Evolutionary conservation across 2,888 invertebrate species (phyloP).

Genomic region (Cerceris rybyensis): DNA sequence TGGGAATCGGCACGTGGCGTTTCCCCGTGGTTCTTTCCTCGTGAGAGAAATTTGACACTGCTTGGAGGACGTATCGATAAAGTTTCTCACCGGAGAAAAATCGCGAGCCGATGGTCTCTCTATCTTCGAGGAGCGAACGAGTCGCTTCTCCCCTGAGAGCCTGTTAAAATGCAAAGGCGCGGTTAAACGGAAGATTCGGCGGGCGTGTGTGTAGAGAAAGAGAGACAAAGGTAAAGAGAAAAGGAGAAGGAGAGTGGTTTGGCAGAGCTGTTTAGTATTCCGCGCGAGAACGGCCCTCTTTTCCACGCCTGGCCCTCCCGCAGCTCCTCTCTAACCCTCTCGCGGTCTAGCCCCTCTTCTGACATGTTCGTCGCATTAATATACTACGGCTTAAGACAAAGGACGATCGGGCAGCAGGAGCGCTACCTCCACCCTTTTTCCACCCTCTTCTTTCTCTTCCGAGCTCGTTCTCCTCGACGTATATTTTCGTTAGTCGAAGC

Average conservation of each 20-base stretch:
- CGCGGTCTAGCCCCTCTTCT: constrained; percentile 57
- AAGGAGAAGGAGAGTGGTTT: neutral
- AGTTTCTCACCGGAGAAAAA: neutral
- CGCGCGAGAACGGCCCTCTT: constrained; percentile 71
- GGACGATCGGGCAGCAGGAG: constrained; percentile 73
- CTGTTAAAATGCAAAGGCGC: constrained; percentile 81
- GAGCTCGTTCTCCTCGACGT: constrained; percentile 69
- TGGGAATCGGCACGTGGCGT: constrained; percentile 45
- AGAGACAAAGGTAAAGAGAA: too few species aligned
- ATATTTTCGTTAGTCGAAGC: constrained; percentile 81
- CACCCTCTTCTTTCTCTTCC: constrained; percentile 58
- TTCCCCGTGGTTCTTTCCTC: too few species aligned
- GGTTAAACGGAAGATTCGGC: constrained; percentile 76
- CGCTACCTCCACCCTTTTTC: constrained; percentile 22
- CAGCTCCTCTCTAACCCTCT: neutral
- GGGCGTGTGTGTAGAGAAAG: constrained; percentile 36
- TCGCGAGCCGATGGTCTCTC: neutral
- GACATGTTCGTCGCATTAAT: constrained; percentile 82
- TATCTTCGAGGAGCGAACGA: constrained; percentile 18
- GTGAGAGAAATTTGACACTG: too few species aligned
- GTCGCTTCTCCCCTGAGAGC: constrained; percentile 60
- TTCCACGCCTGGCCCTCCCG: constrained; percentile 58
- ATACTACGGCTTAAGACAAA: constrained; percentile 81
- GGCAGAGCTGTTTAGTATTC: constrained; percentile 78
- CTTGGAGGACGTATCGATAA: neutral